Base-by-base conservation (phyloP, 2,888 invertebrate species). In the Neuroscelio doddi region DNA sequence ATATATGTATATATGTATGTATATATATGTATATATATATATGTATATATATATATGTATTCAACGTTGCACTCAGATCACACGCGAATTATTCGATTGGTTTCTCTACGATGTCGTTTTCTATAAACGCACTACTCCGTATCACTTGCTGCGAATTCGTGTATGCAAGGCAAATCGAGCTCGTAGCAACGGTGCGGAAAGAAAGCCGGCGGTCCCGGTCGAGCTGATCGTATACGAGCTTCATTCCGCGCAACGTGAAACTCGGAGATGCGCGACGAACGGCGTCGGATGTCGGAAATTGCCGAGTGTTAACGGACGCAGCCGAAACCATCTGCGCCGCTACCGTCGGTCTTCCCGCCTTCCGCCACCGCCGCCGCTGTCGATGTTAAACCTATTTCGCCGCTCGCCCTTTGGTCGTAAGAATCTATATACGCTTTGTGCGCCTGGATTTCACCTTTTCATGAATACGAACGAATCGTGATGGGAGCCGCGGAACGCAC, bases 151-250 rank as follows among this genome's bases (percentile, higher is more conserved):
- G 32, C 9, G 32, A 32, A n/a, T 32, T 7, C 32, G 32, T 12
- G 32, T 10, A 32, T 32, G n/a, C 32, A 42, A 16, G 9, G 53
- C 17, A 26, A 51, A 57, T 52, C 39, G 67, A 56, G 63, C 68
- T 56, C 75, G 73, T 64, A 71, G 68, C 70, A 65, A 64, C 71
- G 68, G 75, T 74, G 72, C 69, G 71, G 69, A 76, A 79, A 76
- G 75, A 77, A 58, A 75, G 77, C 75, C 78, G 76, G 76, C 73
- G 70, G 74, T 74, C 76, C 74, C 77, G 79, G 73, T 75, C 74
- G 80, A 79, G 76, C 81, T 74, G 79, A 78, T 80, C 81, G 80
- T 78, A 78, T 78, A 78, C 80, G 78, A 80, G 80, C 80, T 80
- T 80, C 79, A 77, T 80, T 79, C 76, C 77, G 79, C 78, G 79